Evolutionary conservation across 2,113 vertebrate species (phyloP), one percentile per base, ranked within the genome.

Genomic region (Chrysemys picta): DNA sequence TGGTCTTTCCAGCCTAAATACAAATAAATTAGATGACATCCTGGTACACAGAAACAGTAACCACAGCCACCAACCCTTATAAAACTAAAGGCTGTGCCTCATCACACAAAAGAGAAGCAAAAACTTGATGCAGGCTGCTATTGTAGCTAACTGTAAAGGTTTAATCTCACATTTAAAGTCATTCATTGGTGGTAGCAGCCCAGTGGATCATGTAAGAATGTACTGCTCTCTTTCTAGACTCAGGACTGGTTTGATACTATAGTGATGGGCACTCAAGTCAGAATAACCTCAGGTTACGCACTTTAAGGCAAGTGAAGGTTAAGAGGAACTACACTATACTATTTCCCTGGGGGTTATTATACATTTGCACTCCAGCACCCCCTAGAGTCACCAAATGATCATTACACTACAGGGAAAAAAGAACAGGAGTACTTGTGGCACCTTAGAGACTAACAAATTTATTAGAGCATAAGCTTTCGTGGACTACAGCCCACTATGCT

Each of bases 371-470:
- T 94, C 90, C 0, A 0, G 72, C 85, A 92, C 89, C 92, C 57
- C 92, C 93, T 91, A 89, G 72, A 89, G 93, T 90, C 87, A 45
- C 82, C 29, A 75, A 29, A 29, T 49, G 85, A 85, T 54, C 88
- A 19, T 31, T 69, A 91, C 85, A 94, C 88, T 85, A 80, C 56
- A 80, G 76, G 84, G 59, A 21, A 91, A 50, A 90, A 45, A n/a
- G n/a, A n/a, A n/a, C n/a, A n/a, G n/a, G n/a, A n/a, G n/a, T n/a
- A n/a, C n/a, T n/a, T n/a, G n/a, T n/a, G n/a, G n/a, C n/a, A n/a
- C n/a, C n/a, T n/a, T n/a, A n/a, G n/a, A n/a, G n/a, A n/a, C n/a
- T n/a, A n/a, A n/a, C n/a, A n/a, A n/a, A n/a, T n/a, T n/a, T n/a
- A n/a, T n/a, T n/a, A n/a, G n/a, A n/a, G n/a, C n/a, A n/a, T n/a